These are phyloP conservation scores for Oryzaephilus surinamensis DNA, from an alignment of 1,140 invertebrate genomes.

Conservation along the genomic window DNA sequence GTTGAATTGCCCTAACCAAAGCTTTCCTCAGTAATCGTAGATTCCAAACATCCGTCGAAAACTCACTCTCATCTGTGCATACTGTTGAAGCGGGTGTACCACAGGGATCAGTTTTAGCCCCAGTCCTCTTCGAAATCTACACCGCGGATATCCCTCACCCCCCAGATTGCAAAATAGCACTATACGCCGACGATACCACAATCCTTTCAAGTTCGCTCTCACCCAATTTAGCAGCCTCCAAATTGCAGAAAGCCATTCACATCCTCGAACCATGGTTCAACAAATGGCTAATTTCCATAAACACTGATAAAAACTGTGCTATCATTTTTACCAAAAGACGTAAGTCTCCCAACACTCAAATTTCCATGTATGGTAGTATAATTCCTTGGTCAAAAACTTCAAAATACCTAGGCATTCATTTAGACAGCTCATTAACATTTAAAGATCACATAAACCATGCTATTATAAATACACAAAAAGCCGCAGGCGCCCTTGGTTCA, in stretches of 20 bases:
- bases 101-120: constrained; percentile 11
- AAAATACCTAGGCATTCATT: constrained; percentile 18
- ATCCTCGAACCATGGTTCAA: constrained; percentile 4
- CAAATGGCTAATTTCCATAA: too few relatives aligned
- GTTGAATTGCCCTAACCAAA: neutral
- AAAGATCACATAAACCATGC: too few relatives aligned
- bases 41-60: neutral
- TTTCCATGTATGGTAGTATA: constrained; percentile 1
- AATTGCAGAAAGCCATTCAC: constrained; percentile 3
- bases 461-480: too few relatives aligned
- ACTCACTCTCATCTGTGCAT: neutral
- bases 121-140: too few relatives aligned
- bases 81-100: constrained; percentile 6
- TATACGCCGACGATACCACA: constrained; percentile 25
- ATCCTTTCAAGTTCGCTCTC: neutral
- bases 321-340: constrained; percentile 2
- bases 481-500: too few relatives aligned
- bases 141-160: constrained; percentile 5
- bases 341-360: too few relatives aligned
- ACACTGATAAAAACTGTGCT: too few relatives aligned
- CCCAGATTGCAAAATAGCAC: constrained; percentile 2
- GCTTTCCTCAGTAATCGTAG: neutral
- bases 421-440: too few relatives aligned
- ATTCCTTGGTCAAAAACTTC: constrained; percentile 3
- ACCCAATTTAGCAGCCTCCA: neutral